Conservation (phyloP, 2,888 invertebrate species). For the Lacanobia wlatinum region DNA sequence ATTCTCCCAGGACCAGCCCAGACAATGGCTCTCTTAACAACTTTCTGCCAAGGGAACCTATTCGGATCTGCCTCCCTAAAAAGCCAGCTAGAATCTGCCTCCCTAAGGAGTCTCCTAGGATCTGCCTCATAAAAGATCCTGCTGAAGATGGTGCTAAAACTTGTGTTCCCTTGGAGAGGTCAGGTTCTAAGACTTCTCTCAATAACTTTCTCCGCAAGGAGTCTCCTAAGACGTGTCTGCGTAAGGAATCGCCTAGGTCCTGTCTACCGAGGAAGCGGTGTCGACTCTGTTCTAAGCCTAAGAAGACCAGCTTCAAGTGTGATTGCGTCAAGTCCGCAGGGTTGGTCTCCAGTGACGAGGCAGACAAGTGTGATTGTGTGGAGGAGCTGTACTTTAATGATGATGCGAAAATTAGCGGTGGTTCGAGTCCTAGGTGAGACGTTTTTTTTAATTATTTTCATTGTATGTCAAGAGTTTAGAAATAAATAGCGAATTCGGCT, state of each 20-base stretch:
- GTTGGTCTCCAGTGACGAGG: slow-evolving; percentile 17
- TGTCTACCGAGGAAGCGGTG: neutral
- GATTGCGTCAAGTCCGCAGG: neutral
- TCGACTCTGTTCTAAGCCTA: slow-evolving; percentile 7
- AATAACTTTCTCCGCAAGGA: neutral
- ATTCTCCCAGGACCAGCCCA: neutral
- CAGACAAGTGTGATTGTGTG: slow-evolving; percentile 12
- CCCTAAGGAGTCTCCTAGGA: neutral
- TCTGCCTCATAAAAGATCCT: slow-evolving; percentile 1
- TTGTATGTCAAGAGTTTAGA: neutral
- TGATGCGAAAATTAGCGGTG: slow-evolving; percentile 37
- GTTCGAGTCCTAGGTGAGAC: slow-evolving; percentile 48
- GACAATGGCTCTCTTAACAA: slow-evolving; percentile 8
- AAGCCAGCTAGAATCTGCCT: slow-evolving; percentile 8
- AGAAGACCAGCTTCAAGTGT: slow-evolving; percentile 17
- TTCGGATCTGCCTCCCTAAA: neutral
- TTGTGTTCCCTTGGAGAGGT: neutral
- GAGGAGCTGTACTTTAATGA: slow-evolving; percentile 45
- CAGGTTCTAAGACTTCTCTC: slow-evolving; percentile 34
- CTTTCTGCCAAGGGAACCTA: slow-evolving; percentile 18
- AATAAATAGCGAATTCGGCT: neutral
- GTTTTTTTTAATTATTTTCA: neutral
- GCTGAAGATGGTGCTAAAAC: neutral
- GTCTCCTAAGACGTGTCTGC: neutral
- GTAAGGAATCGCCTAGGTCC: neutral